Evolutionary conservation across 2,888 invertebrate genomes (phyloP).

Genomic region (Brachypalpus laphriformis): DNA sequence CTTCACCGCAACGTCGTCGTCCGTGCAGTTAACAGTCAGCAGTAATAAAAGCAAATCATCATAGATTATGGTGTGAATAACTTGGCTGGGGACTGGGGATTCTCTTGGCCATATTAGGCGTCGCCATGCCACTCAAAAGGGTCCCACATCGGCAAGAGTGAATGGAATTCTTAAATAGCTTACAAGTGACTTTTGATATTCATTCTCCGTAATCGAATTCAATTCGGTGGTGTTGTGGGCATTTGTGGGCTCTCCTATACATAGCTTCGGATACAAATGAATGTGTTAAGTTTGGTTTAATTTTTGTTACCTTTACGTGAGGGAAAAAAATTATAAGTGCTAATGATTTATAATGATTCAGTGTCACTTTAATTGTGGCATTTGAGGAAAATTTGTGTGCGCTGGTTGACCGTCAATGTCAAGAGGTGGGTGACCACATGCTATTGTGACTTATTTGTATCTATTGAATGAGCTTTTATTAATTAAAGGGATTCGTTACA

Average conservation of each 20-base stretch:
- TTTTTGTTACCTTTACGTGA: not conserved
- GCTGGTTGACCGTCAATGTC: slow-evolving; percentile 1
- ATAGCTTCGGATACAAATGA: not conserved
- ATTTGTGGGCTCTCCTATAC: too few species aligned
- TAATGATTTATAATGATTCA: slow-evolving; percentile 4
- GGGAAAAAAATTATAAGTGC: not conserved
- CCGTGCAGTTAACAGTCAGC: not conserved
- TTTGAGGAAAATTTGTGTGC: not conserved
- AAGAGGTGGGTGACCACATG: slow-evolving; percentile 2
- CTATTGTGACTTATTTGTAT: not conserved
- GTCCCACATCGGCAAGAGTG: not conserved
- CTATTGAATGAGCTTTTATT: too few species aligned
- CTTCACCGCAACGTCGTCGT: not conserved
- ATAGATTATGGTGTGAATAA: not conserved
- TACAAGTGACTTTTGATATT: slow-evolving; percentile 2
- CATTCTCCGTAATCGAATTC: slow-evolving; percentile 11
- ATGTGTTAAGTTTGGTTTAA: not conserved
- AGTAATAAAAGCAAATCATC: not conserved
- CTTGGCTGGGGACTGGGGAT: not conserved
- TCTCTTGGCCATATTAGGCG: not conserved
- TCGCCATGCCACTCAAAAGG: not conserved
- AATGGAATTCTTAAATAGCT: slow-evolving; percentile 18
- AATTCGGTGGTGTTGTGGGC: not conserved
- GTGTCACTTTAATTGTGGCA: slow-evolving; percentile 1
- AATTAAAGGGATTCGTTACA: too few species aligned